phyloP scores from a whole-genome alignment of 1,140 invertebrate genomes.

The Euborellia annulipes region DNA sequence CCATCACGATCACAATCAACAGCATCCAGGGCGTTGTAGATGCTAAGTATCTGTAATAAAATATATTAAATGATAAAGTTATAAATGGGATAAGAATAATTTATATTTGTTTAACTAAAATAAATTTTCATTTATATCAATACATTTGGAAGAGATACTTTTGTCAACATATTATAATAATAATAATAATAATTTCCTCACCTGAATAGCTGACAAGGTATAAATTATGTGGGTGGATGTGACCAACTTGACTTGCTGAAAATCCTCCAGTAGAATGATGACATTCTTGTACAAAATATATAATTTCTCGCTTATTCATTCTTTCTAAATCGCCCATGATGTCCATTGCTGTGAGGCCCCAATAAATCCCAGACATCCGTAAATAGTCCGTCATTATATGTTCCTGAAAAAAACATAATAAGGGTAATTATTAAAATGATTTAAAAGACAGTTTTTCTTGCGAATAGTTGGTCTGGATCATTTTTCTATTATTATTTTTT shows the following conservation, averaged over 20 bases:
- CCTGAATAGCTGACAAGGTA: constrained; percentile 86
- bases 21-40: constrained; percentile 65
- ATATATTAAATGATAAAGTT: constrained; percentile 8
- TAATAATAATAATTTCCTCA: constrained; percentile 19
- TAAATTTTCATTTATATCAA: not conserved
- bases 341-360: constrained; percentile 89
- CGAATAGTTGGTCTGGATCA: too few species aligned
- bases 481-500: too few species aligned
- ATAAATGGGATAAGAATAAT: not conserved
- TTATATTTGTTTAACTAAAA: not conserved
- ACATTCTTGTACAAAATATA: constrained; percentile 77
- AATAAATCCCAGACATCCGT: constrained; percentile 94
- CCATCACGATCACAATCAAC: constrained; percentile 72
- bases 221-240: constrained; percentile 95
- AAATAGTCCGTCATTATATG: constrained; percentile 93
- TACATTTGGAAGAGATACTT: not conserved
- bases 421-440: too few species aligned
- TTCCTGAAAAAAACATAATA: constrained; percentile 57
- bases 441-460: too few species aligned
- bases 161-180: not conserved
- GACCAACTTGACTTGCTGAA: constrained; percentile 66
- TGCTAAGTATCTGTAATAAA: constrained; percentile 52
- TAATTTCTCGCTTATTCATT: constrained; percentile 61
- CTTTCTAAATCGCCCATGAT: constrained; percentile 66
- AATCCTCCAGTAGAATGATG: constrained; percentile 76